A percentile compares a stretch with the other conserved stretches of the same genome.
phyloP scores from a whole-genome alignment of 2,113 vertebrate genomes.

The Gnathonemus longibarbis region DNA sequence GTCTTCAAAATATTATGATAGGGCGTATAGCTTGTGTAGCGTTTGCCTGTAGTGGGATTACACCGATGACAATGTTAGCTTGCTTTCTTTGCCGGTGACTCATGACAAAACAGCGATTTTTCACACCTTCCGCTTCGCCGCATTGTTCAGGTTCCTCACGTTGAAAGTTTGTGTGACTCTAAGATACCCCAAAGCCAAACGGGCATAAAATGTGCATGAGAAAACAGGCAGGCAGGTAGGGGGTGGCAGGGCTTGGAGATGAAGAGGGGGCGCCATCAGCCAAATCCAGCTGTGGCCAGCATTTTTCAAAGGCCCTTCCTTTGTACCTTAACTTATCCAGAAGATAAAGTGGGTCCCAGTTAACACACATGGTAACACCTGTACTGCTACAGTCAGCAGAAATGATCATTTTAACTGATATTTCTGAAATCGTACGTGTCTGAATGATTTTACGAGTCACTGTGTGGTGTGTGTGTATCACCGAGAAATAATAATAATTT shows the following conservation, averaged over 20 bases:
- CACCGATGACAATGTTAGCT: background rate
- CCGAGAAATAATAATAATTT: background rate
- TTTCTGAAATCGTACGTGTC: background rate
- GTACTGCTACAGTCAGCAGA: background rate
- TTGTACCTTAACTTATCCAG: background rate
- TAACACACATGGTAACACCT: background rate
- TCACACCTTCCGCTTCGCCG: background rate
- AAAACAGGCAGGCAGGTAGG: background rate
- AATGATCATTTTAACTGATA: background rate
- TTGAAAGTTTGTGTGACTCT: background rate
- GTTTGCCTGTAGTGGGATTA: background rate
- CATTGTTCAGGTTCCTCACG: background rate
- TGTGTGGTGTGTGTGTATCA: background rate
- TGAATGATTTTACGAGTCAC: background rate
- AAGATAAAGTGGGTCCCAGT: background rate
- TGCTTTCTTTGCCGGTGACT: background rate
- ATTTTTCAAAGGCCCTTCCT: background rate
- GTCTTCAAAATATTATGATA: background rate
- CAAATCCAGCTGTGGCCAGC: background rate
- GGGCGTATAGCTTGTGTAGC: background rate
- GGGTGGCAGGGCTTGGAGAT: background rate
- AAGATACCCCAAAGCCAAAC: background rate
- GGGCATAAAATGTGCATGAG: background rate
- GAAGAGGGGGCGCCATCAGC: background rate
- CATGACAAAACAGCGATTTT: background rate